phyloP scores from a whole-genome alignment of 2,113 vertebrate genomes.

The Pseudorasbora parva region DNA sequence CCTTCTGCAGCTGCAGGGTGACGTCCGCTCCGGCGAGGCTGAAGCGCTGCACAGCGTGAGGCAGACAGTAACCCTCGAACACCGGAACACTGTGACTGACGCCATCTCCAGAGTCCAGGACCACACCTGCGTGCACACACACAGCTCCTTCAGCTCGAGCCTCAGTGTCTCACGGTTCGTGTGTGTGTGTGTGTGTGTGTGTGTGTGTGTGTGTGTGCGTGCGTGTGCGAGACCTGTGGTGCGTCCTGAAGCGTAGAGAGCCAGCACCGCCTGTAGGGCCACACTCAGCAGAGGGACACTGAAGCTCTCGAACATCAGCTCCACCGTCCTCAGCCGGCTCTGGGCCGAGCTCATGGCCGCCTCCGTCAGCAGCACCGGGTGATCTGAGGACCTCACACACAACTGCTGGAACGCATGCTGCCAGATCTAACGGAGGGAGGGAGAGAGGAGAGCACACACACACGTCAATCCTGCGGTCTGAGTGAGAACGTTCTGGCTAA shows the following conservation, averaged over 20 bases:
- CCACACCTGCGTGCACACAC: constrained; percentile 68
- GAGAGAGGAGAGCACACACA: too few relatives aligned
- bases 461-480: too few relatives aligned
- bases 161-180: too few relatives aligned
- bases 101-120: constrained; percentile 78
- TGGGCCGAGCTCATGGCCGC: constrained; percentile 68
- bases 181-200: too few relatives aligned
- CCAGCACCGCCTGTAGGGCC: constrained; percentile 78
- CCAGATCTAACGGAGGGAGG: too few relatives aligned
- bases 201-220: too few relatives aligned
- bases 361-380: constrained; percentile 76
- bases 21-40: constrained; percentile 74
- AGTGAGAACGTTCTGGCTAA: too few relatives aligned
- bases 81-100: constrained; percentile 79
- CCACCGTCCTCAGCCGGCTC: constrained; percentile 71
- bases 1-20: constrained; percentile 77
- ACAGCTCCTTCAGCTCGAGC: too few relatives aligned
- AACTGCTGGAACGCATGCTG: constrained; percentile 74
- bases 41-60: constrained; percentile 76
- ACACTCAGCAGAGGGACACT: constrained; percentile 71
- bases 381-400: constrained; percentile 68
- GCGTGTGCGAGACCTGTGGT: constrained; percentile 63
- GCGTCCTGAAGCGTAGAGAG: constrained; percentile 72
- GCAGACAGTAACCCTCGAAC: constrained; percentile 76
- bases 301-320: constrained; percentile 79